Base-by-base conservation (phyloP, 2,797 vertebrate species). In the Choloepus didactylus region DNA sequence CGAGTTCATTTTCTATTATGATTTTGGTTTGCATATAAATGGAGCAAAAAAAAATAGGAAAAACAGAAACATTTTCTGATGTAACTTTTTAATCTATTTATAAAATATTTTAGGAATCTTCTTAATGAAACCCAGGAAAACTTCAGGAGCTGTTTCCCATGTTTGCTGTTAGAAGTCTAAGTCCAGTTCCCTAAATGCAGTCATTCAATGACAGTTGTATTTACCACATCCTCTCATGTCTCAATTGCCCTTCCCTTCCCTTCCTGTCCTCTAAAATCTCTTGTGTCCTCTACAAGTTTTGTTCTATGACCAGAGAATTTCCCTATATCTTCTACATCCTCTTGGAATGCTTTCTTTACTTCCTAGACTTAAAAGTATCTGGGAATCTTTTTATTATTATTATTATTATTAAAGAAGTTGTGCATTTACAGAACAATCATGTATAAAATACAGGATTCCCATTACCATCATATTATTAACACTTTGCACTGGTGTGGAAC, bases 1-100 rank as follows among this genome's bases (percentile, higher is more conserved):
- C 93, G 73, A 6, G 2, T 62, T 77, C 1, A 1, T 8, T 35
- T 80, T 79, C 85, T 44, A 25, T 25, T 77, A 93, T 90, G 60
- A 89, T 85, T 95, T 95, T 41, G 72, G 35, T 82, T 95, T 84
- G 41, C 35, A 94, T 80, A 49, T 83, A 93, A 95, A 94, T 35
- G 90, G 15, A 80, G 80, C 5, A 91, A 49, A 95, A 84, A 9
- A 46, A 76, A 66, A 35, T 8, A 92, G 82, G 64, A 79, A 84
- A 94, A 87, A 38, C 25, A 84, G 29, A 87, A 81, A 67, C 38
- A 25, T 9, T 3, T 46, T 69, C 19, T 64, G 60, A 89, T 84
- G 91, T 95, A 95, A 81, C 85, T 75, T 75, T 83, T 49, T 87
- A 31, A 60, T 29, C 16, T 88, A 64, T 21, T 49, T 21, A 87